phyloP scores from a whole-genome alignment of 2,888 invertebrate genomes.

The Agonum fuliginosum region DNA sequence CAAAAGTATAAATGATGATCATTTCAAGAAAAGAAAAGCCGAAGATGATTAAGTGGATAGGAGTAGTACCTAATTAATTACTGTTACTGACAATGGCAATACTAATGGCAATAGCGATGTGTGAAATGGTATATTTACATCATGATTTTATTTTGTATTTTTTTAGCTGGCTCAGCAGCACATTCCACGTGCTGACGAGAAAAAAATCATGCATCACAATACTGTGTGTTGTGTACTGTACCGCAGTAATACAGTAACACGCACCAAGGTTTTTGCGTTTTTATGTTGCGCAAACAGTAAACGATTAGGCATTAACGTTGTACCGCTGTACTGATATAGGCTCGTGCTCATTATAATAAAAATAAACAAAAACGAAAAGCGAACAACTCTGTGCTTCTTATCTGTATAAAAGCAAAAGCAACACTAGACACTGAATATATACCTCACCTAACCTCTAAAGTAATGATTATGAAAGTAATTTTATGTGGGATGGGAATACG shows the following conservation, averaged over 20 bases:
- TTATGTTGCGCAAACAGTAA: neutral
- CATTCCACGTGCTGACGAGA: neutral
- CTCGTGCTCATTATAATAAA: constrained; percentile 13
- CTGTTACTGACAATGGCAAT: constrained; percentile 16
- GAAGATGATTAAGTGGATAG: too few relatives aligned
- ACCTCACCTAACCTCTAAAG: too few relatives aligned
- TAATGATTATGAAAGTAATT: too few relatives aligned
- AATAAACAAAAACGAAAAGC: constrained; percentile 22
- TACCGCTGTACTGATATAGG: too few relatives aligned
- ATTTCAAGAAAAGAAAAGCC: too few relatives aligned
- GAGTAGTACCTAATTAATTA: constrained; percentile 8
- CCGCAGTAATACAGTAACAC: constrained; percentile 9
- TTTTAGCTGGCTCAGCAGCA: constrained; percentile 29
- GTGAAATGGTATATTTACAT: constrained; percentile 7
- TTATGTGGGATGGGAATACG: too few relatives aligned
- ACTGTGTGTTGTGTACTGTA: too few relatives aligned
- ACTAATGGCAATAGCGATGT: too few relatives aligned
- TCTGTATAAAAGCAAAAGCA: neutral
- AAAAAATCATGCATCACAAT: neutral
- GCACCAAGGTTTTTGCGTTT: constrained; percentile 13
- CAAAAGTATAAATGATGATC: too few relatives aligned
- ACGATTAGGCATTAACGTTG: constrained; percentile 29
- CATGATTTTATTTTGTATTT: neutral
- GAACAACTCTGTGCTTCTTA: constrained; percentile 4
- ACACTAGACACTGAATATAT: too few relatives aligned